Base-by-base conservation (phyloP, 2,888 invertebrate genomes). In the Drosophila paranaensis region DNA sequence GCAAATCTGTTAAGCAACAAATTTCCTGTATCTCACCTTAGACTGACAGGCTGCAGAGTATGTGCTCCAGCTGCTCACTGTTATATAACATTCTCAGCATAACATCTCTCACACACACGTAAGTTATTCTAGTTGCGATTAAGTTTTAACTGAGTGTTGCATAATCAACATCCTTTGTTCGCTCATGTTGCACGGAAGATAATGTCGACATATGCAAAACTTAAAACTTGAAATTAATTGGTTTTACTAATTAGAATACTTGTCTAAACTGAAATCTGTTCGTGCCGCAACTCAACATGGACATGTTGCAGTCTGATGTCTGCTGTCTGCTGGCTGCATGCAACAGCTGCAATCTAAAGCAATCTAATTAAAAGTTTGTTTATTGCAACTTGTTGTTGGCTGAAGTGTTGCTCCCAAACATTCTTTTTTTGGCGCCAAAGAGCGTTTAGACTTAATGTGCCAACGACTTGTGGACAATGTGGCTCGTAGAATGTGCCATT, bases 321-420 rank as follows among this genome's bases (percentile, higher is more conserved):
- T n/a, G n/a, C n/a, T n/a, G n/a, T n/a, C n/a, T n/a, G 45, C 13
- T 45, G 25, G 11, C 4, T 13, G 33, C 8, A 30, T 77, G 85
- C 88, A 83, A 88, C 88, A 88, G 81, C 81, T 80, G 81, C 73
- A 74, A 63, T 66, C 46, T 72, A 56, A 60, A 71, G 64, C 78
- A 88, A 86, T 86, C 81, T 82, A 86, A 84, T 84, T 86, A 84
- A 84, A 84, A 84, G 67, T 86, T 82, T 60, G 73, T 75, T 74
- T 72, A 78, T 58, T 80, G 78, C 75, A 86, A 78, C 81, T 80
- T 82, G 65, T 68, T 67, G 62, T 69, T 70, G 70, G 70, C 70
- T 82, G 65, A 88, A 82, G 71, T 82, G 67, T 70, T 69, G 16
- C 63, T 71, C 57, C 13, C 60, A 57, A 48, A 27, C 30, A 42